Conservation (phyloP, 2,888 invertebrate genomes). For the Caradrina kadenii region DNA sequence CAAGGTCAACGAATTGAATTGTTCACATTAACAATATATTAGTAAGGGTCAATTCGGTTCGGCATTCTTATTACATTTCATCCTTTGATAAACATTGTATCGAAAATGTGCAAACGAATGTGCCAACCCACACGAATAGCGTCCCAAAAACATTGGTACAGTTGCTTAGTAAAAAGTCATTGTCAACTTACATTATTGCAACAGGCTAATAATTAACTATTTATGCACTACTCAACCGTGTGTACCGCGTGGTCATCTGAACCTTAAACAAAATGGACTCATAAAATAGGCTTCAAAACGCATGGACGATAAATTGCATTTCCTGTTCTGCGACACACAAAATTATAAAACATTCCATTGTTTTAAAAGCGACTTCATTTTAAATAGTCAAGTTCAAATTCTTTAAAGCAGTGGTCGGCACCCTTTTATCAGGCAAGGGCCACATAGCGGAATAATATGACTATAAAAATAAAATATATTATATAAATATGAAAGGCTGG, state of each 20-base stretch:
- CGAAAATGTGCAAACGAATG: no score
- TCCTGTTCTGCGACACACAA: conserved; percentile 3
- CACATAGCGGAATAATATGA: background rate
- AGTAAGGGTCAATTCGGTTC: no score
- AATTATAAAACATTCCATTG: conserved; percentile 11
- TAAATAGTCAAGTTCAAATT: background rate
- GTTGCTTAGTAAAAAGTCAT: background rate
- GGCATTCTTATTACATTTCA: no score
- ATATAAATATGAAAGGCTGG: no score
- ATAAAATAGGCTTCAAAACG: conserved; percentile 38
- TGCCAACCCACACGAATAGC: no score
- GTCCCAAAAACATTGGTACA: background rate
- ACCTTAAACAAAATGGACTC: conserved; percentile 1
- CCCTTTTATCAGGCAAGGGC: background rate
- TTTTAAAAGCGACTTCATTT: background rate
- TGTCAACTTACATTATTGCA: background rate
- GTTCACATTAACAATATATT: no score
- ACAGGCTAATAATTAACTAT: background rate
- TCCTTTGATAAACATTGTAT: no score
- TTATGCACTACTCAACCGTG: conserved; percentile 8
- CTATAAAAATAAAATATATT: no score
- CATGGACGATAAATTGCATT: conserved; percentile 25
- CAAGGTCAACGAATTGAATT: no score
- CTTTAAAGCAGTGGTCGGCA: background rate
- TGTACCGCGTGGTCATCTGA: conserved; percentile 1